Percentiles rank a stretch among this genome's conserved stretches.
Evolutionary conservation across 1,140 invertebrate genomes (phyloP).

Genomic region (Xylocopa sonorina): DNA sequence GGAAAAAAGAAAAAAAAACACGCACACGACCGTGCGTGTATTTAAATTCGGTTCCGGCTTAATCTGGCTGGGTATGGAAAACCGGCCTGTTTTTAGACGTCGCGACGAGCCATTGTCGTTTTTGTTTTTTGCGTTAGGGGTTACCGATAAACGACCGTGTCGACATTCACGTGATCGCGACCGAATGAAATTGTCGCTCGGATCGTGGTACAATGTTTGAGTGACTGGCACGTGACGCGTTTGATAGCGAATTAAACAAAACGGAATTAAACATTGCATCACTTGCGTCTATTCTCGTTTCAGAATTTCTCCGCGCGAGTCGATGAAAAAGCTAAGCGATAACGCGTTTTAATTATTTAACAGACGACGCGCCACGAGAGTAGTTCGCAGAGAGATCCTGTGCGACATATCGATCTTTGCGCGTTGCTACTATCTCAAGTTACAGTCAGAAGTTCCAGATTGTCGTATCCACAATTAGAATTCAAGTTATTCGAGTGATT

Average conservation of each 20-base stretch:
- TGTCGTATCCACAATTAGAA: too few species aligned
- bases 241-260: conserved; percentile 8
- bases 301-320: too few species aligned
- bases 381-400: too few species aligned
- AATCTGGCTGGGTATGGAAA: background rate
- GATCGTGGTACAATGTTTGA: too few species aligned
- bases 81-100: background rate
- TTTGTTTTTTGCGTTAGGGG: background rate
- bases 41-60: background rate
- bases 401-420: too few species aligned
- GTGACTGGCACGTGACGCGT: background rate
- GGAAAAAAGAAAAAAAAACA: too few species aligned
- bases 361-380: too few species aligned
- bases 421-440: too few species aligned
- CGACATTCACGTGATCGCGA: background rate
- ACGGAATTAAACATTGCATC: background rate
- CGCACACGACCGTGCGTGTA: background rate
- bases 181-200: background rate
- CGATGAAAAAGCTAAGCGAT: background rate
- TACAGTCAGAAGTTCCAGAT: too few species aligned
- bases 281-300: background rate
- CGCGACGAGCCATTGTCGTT: background rate
- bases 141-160: background rate
- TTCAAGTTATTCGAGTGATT: too few species aligned
- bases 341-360: too few species aligned